These are phyloP conservation scores for Microchrysa polita DNA, from an alignment of 2,888 invertebrate species.

Conservation along the genomic window DNA sequence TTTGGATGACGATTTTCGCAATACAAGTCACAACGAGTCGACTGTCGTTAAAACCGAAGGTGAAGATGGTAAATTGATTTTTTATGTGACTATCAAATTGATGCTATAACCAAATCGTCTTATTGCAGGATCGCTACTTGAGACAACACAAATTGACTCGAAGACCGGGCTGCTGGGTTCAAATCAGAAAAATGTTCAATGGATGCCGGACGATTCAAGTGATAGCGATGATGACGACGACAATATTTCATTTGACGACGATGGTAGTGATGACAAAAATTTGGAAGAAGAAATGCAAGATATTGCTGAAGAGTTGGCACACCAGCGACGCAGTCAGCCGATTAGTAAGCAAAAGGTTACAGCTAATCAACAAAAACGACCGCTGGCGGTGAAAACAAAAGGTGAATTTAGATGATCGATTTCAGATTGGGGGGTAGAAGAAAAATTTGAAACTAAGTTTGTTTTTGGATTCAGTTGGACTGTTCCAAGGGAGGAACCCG, in stretches of 20 bases:
- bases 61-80: neutral
- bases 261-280: constrained; percentile 45
- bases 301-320: constrained; percentile 13
- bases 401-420: no score
- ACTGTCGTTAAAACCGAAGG: constrained; percentile 45
- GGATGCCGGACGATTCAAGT: constrained; percentile 52
- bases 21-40: constrained; percentile 43
- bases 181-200: constrained; percentile 46
- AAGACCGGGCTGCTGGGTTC: constrained; percentile 41
- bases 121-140: neutral
- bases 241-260: constrained; percentile 44
- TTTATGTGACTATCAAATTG: no score
- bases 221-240: constrained; percentile 36
- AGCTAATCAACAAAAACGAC: neutral
- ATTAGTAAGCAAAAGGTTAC: constrained; percentile 23
- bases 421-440: no score
- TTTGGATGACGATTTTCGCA: constrained; percentile 37
- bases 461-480: no score
- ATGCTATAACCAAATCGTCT: neutral
- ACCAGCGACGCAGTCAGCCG: constrained; percentile 29
- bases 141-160: constrained; percentile 39
- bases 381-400: neutral
- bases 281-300: constrained; percentile 49
- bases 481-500: no score
- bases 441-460: no score